Conservation (phyloP, 2,797 vertebrate species). For the Gephyroberyx darwinii region DNA sequence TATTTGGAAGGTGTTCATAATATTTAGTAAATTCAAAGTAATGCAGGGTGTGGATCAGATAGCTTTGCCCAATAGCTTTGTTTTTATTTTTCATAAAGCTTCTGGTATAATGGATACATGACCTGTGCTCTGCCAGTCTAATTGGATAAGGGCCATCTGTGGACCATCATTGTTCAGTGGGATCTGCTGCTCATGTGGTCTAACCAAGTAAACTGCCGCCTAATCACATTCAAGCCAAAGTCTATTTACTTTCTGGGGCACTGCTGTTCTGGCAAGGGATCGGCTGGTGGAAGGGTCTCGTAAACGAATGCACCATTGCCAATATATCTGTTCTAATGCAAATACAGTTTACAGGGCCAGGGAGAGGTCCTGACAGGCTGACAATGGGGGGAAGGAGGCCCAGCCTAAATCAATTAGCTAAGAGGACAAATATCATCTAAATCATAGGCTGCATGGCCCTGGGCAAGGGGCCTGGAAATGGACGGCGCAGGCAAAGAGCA, state of each 20-base stretch:
- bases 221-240: slow-evolving; percentile 82
- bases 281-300: slow-evolving; percentile 55
- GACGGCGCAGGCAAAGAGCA: slow-evolving; percentile 34
- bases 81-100: slow-evolving; percentile 49
- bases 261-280: slow-evolving; percentile 71
- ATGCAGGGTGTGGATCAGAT: too few relatives aligned
- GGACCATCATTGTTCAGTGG: slow-evolving; percentile 73
- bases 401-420: slow-evolving; percentile 82
- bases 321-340: slow-evolving; percentile 69
- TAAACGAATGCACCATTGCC: slow-evolving; percentile 62
- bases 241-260: slow-evolving; percentile 77
- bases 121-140: slow-evolving; percentile 67
- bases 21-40: neutral
- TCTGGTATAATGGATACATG: slow-evolving; percentile 74
- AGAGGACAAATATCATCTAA: slow-evolving; percentile 80
- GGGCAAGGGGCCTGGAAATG: slow-evolving; percentile 48
- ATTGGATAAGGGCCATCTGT: slow-evolving; percentile 82
- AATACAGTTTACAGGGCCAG: slow-evolving; percentile 75
- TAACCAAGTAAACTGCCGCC: slow-evolving; percentile 80
- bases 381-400: slow-evolving; percentile 72
- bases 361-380: slow-evolving; percentile 69
- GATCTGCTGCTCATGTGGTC: slow-evolving; percentile 77
- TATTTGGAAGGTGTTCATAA: neutral
- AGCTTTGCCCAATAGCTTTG: neutral
- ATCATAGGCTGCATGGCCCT: slow-evolving; percentile 63